Base-by-base conservation (phyloP, 2,797 vertebrate genomes). In the Hyperoplus immaculatus region DNA sequence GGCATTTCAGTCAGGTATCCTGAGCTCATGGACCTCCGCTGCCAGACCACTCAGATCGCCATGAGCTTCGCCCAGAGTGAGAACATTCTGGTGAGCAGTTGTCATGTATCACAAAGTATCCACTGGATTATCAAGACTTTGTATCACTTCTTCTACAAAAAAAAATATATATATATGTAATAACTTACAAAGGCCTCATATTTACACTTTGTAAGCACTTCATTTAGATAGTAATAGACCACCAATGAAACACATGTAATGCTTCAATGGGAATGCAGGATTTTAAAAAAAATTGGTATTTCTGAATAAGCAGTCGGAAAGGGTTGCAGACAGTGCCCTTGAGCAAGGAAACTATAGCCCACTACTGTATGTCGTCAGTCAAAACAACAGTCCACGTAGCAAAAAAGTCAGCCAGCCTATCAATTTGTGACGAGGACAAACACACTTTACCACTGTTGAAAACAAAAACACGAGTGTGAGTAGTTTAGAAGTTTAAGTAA, bases 21-120 rank as follows among this genome's bases (percentile, higher is more conserved):
- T 9, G 97, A 99, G 83, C 92, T 99, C 36, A 99, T 99, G 97
- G 98, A 99, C 91, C 94, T 99, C 69, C 94, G 98, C 76, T 97
- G 95, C 89, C 97, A 96, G 85, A 97, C 96, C 72, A 99, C 97
- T 39, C 92, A 97, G 60, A 97, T 99, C 43, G 98, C 98, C 80
- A 96, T 99, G 81, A 99, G 96, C 88, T 99, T 99, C 70, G 98
- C 98, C 72, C 96, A 98, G 89, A 99, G 98, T 85, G 98, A 99
- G 92, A 97, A 98, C 87, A 94, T 99, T 58, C 93, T 99, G 95
- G 98, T 99, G 92, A 96, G 95, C 78, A 43, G 41, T 38, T 46
- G 14, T 62, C 8, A 51, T 16, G 57, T n/a, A 16, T 64, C 43
- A 60, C 12, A 4, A 55, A 42, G 9, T 29, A 12, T 41, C 15